These are phyloP conservation scores for Xanthorhoe designata DNA, from an alignment of 2,888 invertebrate species.

Conservation along the genomic window DNA sequence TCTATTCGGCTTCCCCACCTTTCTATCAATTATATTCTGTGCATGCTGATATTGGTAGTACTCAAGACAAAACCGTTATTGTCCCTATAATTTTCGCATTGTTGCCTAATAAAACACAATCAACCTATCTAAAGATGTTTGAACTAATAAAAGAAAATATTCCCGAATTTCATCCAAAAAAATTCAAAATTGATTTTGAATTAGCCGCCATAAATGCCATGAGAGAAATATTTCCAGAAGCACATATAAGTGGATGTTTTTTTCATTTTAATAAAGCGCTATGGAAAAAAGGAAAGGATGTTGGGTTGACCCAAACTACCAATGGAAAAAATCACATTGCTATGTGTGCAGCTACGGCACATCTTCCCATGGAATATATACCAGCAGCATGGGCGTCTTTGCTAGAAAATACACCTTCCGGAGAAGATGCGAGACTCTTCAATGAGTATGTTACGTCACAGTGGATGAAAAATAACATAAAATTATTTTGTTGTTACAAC, in stretches of 20 bases:
- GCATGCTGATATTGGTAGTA: slow-evolving; percentile 4
- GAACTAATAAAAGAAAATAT: slow-evolving; percentile 32
- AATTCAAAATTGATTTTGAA: slow-evolving; percentile 29
- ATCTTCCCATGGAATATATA: slow-evolving; percentile 24
- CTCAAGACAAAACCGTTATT: neutral
- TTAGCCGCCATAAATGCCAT: slow-evolving; percentile 28
- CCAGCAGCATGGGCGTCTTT: slow-evolving; percentile 32
- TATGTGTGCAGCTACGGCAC: slow-evolving; percentile 24
- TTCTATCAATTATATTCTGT: slow-evolving; percentile 7
- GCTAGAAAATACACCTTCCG: slow-evolving; percentile 30
- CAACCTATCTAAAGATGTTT: slow-evolving; percentile 31
- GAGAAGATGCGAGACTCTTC: slow-evolving; percentile 20
- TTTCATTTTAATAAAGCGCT: slow-evolving; percentile 1
- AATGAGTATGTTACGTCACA: slow-evolving; percentile 28
- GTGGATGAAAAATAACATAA: slow-evolving; percentile 27
- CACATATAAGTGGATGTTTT: slow-evolving; percentile 27
- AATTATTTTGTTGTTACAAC: slow-evolving; percentile 5
- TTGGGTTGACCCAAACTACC: slow-evolving; percentile 16
- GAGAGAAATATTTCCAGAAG: slow-evolving; percentile 27
- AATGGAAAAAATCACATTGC: slow-evolving; percentile 27
- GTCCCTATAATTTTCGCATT: slow-evolving; percentile 3
- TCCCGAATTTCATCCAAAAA: slow-evolving; percentile 26
- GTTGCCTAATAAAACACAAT: slow-evolving; percentile 30
- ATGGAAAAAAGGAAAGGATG: too few relatives aligned
- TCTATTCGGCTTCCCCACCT: slow-evolving; percentile 1